Evolutionary conservation across 1,140 invertebrate species (phyloP), one percentile per base, ranked within the genome.

Genomic region (Belonocnema kinseyi): DNA sequence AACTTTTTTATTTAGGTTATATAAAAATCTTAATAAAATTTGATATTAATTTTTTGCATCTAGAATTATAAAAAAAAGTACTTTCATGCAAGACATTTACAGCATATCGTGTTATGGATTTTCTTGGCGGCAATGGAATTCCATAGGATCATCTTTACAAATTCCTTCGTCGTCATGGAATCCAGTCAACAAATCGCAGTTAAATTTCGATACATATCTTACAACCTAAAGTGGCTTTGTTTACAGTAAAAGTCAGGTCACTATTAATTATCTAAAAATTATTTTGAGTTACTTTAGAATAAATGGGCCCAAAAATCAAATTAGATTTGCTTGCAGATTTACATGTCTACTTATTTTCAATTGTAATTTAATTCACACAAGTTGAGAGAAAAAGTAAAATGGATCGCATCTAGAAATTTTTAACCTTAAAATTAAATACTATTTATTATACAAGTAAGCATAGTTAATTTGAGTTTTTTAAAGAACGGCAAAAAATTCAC

Each of bases 131-230:
- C 7, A 46, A 46, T 46, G 10, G 40, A 40, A 66, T 66, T 66
- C 58, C 58, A 26, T 1, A 40, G 61, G 61, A 66, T 66, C 61
- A 40, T 66, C 61, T 66, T n/a, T 40, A 46, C n/a, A 66, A 80
- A 77, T 76, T 81, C 52, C 74, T 72, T 74, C 19, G 76, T 81
- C 66, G 72, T 40, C 61, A 66, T 66, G 61, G 61, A 66, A 40
- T 66, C 61, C 1, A 66, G 13, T 66, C 61, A 66, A 66, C 61
- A 66, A 66, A 40, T 66, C 4, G 46, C n/a, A 66, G 61, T 40
- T 8, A 14, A 21, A 33, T 33, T 10, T 26, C 8, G 7, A 26
- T n/a, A 26, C 33, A 46, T 46, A 40, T 66, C 26, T 6, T 7
- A n/a, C 8, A 66, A 26, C 40, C 61, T 66, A 14, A 66, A 66